Percentiles rank a stretch among this genome's conserved stretches.
phyloP scores from a whole-genome alignment of 2,888 invertebrate species.

The Eudemis profundana region DNA sequence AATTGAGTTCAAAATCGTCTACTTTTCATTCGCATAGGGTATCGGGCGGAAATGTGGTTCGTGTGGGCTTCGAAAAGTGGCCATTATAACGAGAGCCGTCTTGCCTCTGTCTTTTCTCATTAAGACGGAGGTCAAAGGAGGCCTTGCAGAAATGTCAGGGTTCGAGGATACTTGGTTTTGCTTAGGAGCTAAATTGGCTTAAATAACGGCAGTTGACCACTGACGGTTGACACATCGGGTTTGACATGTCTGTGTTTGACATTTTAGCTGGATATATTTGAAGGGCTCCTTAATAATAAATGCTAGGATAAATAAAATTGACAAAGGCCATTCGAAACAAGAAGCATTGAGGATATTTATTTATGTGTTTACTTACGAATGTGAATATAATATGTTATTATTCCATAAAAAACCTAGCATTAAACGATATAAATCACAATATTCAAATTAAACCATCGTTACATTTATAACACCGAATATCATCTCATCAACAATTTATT shows the following conservation, averaged over 20 bases:
- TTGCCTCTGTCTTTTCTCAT: constrained; percentile 54
- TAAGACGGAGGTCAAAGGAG: constrained; percentile 48
- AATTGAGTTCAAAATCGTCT: constrained; percentile 60
- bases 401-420: constrained; percentile 26
- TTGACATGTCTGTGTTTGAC: constrained; percentile 25
- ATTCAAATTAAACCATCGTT: constrained; percentile 22
- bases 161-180: constrained; percentile 64
- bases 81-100: constrained; percentile 65
- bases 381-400: constrained; percentile 7
- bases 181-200: constrained; percentile 76
- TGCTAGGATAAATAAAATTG: background rate
- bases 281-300: background rate
- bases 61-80: constrained; percentile 67
- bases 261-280: background rate
- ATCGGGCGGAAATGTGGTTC: constrained; percentile 76
- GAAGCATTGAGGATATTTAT: background rate
- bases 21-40: constrained; percentile 63
- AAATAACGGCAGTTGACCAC: constrained; percentile 75
- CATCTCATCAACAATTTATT: background rate
- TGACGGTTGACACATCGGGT: constrained; percentile 64
- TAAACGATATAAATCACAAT: constrained; percentile 16
- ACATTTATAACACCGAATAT: constrained; percentile 11
- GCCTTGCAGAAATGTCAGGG: constrained; percentile 58
- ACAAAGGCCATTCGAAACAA: background rate
- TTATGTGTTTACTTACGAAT: constrained; percentile 27